A percentile compares a stretch with the other conserved stretches of the same genome.
Evolutionary conservation across 2,113 vertebrate genomes (phyloP).

Genomic region (Python bivittatus): DNA sequence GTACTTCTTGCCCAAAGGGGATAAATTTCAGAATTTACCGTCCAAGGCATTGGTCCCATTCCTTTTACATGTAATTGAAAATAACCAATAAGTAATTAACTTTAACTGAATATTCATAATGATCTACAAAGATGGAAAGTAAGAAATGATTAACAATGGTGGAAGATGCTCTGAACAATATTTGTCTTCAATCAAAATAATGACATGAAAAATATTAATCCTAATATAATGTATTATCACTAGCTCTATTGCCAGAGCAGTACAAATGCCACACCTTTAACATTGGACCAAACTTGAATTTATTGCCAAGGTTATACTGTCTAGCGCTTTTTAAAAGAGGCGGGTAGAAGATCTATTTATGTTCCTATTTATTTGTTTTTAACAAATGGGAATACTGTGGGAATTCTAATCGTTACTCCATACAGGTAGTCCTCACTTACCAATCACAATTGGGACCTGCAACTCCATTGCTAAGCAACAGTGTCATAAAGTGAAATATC

Average conservation of each 20-base stretch:
- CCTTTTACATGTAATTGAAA: slow-evolving; percentile 64
- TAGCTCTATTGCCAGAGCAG: not conserved
- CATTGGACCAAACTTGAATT: not conserved
- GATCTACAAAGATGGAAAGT: not conserved
- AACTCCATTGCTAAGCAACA: too few species aligned
- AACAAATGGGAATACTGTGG: not conserved
- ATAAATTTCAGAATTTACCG: slow-evolving; percentile 98
- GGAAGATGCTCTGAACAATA: not conserved
- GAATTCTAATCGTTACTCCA: not conserved
- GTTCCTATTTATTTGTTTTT: too few species aligned
- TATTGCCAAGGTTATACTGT: not conserved
- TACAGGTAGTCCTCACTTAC: not conserved
- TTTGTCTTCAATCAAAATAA: not conserved
- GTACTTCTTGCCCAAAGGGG: slow-evolving; percentile 97
- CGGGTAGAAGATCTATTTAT: too few species aligned
- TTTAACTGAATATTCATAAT: slow-evolving; percentile 12
- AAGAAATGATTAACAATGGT: not conserved
- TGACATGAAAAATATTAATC: not conserved
- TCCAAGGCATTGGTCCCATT: slow-evolving; percentile 99
- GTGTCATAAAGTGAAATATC: not conserved
- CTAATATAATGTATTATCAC: not conserved
- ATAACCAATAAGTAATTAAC: slow-evolving; percentile 30
- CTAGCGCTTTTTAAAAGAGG: not conserved
- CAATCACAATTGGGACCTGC: not conserved
- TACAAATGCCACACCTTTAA: not conserved